A percentile compares a stretch with the other conserved stretches of the same genome.
Conservation (phyloP, 2,113 vertebrate genomes). For the Okapia johnstoni region DNA sequence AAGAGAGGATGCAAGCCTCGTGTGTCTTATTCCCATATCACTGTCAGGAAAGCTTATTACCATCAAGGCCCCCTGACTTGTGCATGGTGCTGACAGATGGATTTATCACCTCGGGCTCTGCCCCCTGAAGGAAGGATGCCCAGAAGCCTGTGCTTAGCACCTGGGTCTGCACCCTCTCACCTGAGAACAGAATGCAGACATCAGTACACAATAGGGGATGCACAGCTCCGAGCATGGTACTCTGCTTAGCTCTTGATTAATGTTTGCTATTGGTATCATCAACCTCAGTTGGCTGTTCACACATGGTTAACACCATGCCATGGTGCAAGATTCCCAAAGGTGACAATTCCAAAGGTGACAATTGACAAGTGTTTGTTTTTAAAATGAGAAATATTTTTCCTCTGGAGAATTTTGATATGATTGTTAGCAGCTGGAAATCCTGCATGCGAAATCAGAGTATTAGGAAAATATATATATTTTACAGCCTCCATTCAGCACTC, state of each 20-base stretch:
- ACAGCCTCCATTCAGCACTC: not conserved
- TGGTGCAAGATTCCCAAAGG: not conserved
- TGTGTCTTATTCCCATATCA: accelerated
- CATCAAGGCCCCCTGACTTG: not conserved
- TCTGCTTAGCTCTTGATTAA: accelerated
- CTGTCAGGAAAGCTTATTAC: not conserved
- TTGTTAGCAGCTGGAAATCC: not conserved
- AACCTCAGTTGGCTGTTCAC: not conserved
- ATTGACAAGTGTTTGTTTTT: not conserved
- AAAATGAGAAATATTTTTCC: not conserved
- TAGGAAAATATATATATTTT: not conserved
- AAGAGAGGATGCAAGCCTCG: not conserved
- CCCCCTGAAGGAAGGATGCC: not conserved
- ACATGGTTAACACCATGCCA: accelerated
- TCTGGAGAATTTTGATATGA: not conserved
- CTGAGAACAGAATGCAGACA: not conserved
- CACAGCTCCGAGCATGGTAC: too few species aligned
- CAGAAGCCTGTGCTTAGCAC: not conserved
- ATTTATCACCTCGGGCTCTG: not conserved
- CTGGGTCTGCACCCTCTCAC: too few species aligned
- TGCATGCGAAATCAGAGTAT: not conserved
- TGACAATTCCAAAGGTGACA: not conserved
- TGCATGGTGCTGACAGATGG: not conserved
- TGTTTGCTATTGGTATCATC: not conserved
- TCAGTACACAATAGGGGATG: accelerated